Percentiles rank a stretch among this genome's conserved stretches.
Evolutionary conservation across 2,113 vertebrate species (phyloP).

Genomic region (Oxyura jamaicensis): DNA sequence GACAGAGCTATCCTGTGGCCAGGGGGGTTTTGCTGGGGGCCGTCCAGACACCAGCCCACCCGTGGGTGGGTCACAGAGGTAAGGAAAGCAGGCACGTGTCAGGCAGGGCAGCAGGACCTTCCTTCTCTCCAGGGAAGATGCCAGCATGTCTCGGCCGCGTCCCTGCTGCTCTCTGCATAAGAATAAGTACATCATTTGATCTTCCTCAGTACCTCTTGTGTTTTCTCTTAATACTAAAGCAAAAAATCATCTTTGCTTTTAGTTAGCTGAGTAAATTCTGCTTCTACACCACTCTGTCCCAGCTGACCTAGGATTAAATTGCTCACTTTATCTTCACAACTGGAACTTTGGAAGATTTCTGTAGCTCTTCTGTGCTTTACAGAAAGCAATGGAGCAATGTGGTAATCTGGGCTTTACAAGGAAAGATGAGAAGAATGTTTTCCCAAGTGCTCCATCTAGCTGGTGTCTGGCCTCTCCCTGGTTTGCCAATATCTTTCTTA

Average conservation of each 20-base stretch:
- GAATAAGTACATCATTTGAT: background rate
- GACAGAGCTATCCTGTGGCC: too few relatives aligned
- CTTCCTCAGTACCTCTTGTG: background rate
- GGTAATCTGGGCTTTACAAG: background rate
- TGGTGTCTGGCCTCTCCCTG: background rate
- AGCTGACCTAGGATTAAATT: background rate
- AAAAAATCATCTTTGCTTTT: background rate
- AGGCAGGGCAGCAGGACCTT: too few relatives aligned
- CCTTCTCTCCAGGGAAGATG: background rate
- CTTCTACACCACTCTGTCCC: rapidly evolving
- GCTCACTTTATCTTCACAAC: background rate
- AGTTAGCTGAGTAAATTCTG: background rate
- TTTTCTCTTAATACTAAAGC: background rate
- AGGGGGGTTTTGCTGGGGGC: too few relatives aligned
- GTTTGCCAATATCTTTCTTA: background rate
- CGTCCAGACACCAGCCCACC: too few relatives aligned
- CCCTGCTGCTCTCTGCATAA: background rate
- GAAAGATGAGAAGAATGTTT: background rate
- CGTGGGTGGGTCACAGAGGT: too few relatives aligned
- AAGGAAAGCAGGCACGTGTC: too few relatives aligned
- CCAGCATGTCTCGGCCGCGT: background rate
- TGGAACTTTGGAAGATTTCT: background rate
- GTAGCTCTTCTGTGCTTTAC: background rate
- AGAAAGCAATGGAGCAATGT: background rate
- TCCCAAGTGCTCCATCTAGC: background rate